Conservation (phyloP, 1,140 invertebrate genomes). For the Brachionus rubens region DNA sequence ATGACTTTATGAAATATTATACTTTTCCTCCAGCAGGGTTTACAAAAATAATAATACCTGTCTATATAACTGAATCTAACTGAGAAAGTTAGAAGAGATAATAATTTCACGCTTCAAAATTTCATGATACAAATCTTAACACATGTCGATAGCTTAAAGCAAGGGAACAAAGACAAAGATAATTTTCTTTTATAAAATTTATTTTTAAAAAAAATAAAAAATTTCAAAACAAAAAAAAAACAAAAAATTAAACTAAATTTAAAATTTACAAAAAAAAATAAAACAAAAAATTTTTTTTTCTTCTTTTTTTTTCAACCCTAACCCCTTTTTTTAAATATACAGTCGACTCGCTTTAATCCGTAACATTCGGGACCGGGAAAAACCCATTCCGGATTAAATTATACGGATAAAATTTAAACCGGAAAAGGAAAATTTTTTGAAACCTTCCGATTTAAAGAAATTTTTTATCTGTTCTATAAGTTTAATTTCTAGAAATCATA, state of each 20-base stretch:
- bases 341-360: too few species aligned
- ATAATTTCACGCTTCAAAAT: background rate
- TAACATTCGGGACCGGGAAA: too few species aligned
- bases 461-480: too few species aligned
- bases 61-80: background rate
- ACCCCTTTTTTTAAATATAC: background rate
- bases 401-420: too few species aligned
- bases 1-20: background rate
- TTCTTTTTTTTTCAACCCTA: background rate
- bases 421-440: too few species aligned
- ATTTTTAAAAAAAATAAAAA: constrained; percentile 11
- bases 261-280: background rate
- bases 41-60: too few species aligned
- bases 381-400: too few species aligned
- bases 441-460: too few species aligned
- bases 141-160: too few species aligned
- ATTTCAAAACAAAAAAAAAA: background rate
- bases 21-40: too few species aligned
- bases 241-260: background rate
- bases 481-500: too few species aligned
- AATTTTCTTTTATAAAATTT: constrained; percentile 2
- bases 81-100: background rate
- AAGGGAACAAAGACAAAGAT: background rate
- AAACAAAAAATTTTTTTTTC: constrained; percentile 15
- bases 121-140: too few species aligned